These are phyloP conservation scores for Lissocephala sabroskyi DNA, from an alignment of 2,888 invertebrate genomes.

Conservation along the genomic window DNA sequence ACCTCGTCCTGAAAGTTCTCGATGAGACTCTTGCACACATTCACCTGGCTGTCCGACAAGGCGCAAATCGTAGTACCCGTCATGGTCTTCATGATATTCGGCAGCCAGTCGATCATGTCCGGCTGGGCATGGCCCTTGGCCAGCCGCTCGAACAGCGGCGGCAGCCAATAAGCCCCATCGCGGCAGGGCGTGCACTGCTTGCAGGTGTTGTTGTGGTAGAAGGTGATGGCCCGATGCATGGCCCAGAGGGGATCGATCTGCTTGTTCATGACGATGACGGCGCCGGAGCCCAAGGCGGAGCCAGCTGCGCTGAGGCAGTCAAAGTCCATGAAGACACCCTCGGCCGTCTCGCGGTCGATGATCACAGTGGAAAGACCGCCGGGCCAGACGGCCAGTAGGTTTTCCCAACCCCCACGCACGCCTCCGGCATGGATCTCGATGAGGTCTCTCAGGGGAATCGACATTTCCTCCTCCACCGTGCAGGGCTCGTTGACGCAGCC, in stretches of 20 bases:
- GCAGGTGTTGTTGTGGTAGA: constrained; percentile 98
- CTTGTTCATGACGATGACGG: constrained; percentile 97
- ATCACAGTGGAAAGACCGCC: constrained; percentile 97
- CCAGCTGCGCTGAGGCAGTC: constrained; percentile 92
- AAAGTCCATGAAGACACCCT: constrained; percentile 95
- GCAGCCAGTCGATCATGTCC: constrained; percentile 97
- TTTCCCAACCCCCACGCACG: constrained; percentile 98
- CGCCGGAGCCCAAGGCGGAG: constrained; percentile 96
- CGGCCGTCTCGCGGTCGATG: constrained; percentile 93
- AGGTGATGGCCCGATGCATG: constrained; percentile 94
- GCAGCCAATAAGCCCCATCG: constrained; percentile 95
- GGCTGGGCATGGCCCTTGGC: constrained; percentile 91
- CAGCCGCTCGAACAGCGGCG: constrained; percentile 84
- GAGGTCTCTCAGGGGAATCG: constrained; percentile 91
- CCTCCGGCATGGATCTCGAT: constrained; percentile 97
- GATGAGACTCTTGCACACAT: constrained; percentile 97
- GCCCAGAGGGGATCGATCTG: constrained; percentile 97
- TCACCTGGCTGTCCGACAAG: constrained; percentile 96
- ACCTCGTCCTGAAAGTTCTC: constrained; percentile 93
- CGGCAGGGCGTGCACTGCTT: constrained; percentile 99
- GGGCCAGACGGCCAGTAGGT: constrained; percentile 94
- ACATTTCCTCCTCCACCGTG: constrained; percentile 99
- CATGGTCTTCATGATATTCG: constrained; percentile 97
- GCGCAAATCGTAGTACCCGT: constrained; percentile 99
- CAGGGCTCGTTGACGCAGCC: constrained; percentile 97